Evolutionary conservation across 2,113 vertebrate genomes (phyloP), one percentile per base, ranked within the genome.

Genomic region (Tetrao urogallus): DNA sequence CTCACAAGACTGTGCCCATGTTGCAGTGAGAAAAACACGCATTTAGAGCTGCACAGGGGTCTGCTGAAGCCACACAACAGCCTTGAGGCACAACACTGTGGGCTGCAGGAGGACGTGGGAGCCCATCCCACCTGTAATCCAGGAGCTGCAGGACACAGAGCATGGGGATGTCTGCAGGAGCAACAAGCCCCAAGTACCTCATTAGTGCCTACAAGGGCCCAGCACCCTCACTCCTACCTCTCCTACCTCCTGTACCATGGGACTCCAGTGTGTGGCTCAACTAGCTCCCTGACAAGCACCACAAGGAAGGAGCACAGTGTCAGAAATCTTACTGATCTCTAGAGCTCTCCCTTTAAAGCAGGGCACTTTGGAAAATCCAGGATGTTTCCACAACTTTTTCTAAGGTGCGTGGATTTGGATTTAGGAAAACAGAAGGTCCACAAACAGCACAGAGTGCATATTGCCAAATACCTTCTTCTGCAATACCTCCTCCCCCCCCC

Each of bases 1-100:
- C 72, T 94, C 79, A 60, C 27, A 38, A 85, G 72, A 60, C 56
- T 5, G 2, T 32, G 50, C 72, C 73, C 52, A 34, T 76, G 63
- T n/a, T 1, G 0, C 4, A 56, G 45, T 0, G 2, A 91, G 28
- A 63, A 88, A 92, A 82, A 73, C 3, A 30, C 8, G 30, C 36
- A 54, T 80, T 82, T n/a, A 54, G 48, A 28, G 56, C 48, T 32
- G 56, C 18, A 60, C 48, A 48, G 77, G 21, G 16, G 3, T 14
- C 30, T 22, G 3, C 34, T n/a, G 43, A 57, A 79, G 69, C 36
- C 79, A 18, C 5, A 3, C 1, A 19, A 52, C 76, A 81, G 47
- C 25, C 42, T 34, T 20, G 4, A 27, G n/a, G 57, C 20, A 34
- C 2, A 2, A 34, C 11, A 0, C 57, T 25, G 1, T 0, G 20